Conservation (phyloP, 2,113 vertebrate genomes). For the Eubucco bourcierii region DNA sequence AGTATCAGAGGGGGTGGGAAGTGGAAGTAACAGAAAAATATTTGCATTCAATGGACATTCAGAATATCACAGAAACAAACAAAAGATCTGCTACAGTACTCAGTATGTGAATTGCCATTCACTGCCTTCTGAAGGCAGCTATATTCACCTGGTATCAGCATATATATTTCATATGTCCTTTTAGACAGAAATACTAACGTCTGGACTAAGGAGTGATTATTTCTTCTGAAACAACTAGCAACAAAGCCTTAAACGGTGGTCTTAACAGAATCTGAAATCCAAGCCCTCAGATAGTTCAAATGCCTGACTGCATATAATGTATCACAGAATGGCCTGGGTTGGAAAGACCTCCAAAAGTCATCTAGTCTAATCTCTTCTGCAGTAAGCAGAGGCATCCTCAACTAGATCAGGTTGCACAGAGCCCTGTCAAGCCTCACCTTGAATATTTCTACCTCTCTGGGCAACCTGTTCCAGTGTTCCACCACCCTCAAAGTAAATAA, state of each 20-base stretch:
- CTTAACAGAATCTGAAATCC: background rate
- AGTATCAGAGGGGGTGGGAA: background rate
- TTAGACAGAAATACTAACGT: background rate
- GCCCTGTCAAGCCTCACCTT: too few relatives aligned
- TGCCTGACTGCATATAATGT: background rate
- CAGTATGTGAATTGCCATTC: background rate
- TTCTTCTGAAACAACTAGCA: conserved; percentile 6
- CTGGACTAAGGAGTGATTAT: background rate
- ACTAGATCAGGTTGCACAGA: too few relatives aligned
- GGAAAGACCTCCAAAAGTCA: too few relatives aligned
- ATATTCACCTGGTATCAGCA: background rate
- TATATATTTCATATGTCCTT: background rate
- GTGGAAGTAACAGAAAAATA: background rate
- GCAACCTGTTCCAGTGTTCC: too few relatives aligned
- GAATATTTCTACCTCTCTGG: too few relatives aligned
- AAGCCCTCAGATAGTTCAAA: background rate
- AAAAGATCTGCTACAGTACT: background rate
- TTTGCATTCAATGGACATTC: background rate
- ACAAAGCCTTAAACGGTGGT: conserved; percentile 1
- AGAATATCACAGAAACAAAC: background rate
- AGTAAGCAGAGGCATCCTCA: too few relatives aligned
- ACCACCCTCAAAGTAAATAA: too few relatives aligned
- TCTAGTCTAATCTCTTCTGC: too few relatives aligned
- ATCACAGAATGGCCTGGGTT: too few relatives aligned
- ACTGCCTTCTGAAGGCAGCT: background rate